Evolutionary conservation across 2,113 vertebrate species (phyloP).

Genomic region (Bucco capensis): DNA sequence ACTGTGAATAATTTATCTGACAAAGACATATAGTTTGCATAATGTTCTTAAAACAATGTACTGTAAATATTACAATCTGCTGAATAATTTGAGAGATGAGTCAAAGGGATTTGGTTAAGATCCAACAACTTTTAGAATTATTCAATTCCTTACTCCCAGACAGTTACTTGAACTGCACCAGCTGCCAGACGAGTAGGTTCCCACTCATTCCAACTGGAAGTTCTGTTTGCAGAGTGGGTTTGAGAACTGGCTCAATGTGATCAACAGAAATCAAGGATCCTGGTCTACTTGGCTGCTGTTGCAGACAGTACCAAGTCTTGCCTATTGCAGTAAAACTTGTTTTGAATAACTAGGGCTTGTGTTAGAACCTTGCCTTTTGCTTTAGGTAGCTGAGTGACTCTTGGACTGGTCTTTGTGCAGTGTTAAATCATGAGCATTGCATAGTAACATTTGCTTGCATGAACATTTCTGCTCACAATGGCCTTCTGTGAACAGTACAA

Average conservation of each 20-base stretch:
- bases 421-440: neutral
- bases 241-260: neutral
- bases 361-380: neutral
- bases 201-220: neutral
- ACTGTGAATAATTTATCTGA: constrained; percentile 27
- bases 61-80: constrained; percentile 13
- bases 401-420: neutral
- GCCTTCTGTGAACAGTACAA: neutral
- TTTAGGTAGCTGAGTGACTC: neutral
- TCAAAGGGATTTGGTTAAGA: constrained; percentile 10
- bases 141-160: neutral
- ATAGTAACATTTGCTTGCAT: neutral
- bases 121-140: constrained; percentile 16
- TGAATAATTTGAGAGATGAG: constrained; percentile 35
- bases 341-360: neutral
- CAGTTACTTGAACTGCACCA: neutral
- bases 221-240: neutral
- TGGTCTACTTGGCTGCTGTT: neutral
- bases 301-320: neutral
- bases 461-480: neutral
- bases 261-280: neutral
- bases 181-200: neutral
- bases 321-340: neutral
- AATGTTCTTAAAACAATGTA: constrained; percentile 40
- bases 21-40: constrained; percentile 16